Evolutionary conservation across 2,888 invertebrate genomes (phyloP), one percentile per base, ranked within the genome.

Genomic region (Scaptomyza parva): DNA sequence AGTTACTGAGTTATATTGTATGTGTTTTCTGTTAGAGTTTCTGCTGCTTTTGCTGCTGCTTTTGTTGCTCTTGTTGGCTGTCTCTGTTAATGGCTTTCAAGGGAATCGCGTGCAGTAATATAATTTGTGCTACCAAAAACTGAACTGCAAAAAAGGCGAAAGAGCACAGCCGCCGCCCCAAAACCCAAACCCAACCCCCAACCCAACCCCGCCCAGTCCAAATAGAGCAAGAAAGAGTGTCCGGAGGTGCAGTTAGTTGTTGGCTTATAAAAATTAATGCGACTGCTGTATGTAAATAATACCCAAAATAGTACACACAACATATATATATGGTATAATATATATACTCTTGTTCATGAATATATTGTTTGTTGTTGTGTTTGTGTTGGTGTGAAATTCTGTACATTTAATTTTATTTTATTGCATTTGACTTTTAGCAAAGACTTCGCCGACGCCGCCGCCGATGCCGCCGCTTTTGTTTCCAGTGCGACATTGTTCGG

Each of bases 101-200:
- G 84, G 84, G 84, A 85, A 85, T 85, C 78, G 84, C 87, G 87
- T 85, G 84, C 78, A 58, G 78, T 76, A 80, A 82, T 82, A 87
- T 78, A 80, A 87, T 85, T 85, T 77, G 70, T n/a, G 65, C 62
- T 70, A 51, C 39, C n/a, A n/a, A n/a, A n/a, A n/a, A n/a, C n/a
- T n/a, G 50, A 61, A 59, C 62, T 44, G 59, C 57, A 61, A 66
- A 3, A 17, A 8, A 37, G 37, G 37, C 17, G 17, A 8, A 0
- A 59, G 68, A 68, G 68, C 50, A 51, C 50, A 58, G 63, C 55
- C 50, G 68, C 41, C 52, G n/a, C n/a, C n/a, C n/a, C n/a, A n/a
- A n/a, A n/a, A n/a, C n/a, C n/a, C n/a, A n/a, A n/a, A n/a, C n/a
- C n/a, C n/a, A n/a, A n/a, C n/a, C n/a, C n/a, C n/a, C n/a, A n/a